phyloP scores from a whole-genome alignment of 2,113 vertebrate genomes.

The Phalacrocorax carbo region DNA sequence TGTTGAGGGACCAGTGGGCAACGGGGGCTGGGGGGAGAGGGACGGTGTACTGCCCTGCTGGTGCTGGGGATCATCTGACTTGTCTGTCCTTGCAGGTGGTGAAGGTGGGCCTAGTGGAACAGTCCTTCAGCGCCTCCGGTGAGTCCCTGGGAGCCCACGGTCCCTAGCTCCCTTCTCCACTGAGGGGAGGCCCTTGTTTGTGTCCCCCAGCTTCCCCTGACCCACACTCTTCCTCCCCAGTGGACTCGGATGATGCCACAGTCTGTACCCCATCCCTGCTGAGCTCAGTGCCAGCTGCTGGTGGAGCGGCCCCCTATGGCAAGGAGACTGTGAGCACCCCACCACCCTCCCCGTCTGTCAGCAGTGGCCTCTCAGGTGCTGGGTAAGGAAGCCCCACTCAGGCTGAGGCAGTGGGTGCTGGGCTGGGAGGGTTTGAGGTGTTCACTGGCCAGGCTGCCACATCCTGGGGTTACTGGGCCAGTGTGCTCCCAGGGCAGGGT shows the following conservation, averaged over 20 bases:
- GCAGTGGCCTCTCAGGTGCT: constrained; percentile 83
- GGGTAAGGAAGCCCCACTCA: constrained; percentile 64
- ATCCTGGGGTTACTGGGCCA: neutral
- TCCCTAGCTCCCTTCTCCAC: neutral
- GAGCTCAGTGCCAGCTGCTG: constrained; percentile 75
- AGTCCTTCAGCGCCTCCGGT: constrained; percentile 85
- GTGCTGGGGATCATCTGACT: neutral
- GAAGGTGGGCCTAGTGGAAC: constrained; percentile 91
- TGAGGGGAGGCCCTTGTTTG: neutral
- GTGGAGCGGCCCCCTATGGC: constrained; percentile 70
- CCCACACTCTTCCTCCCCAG: constrained; percentile 46
- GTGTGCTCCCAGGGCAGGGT: neutral
- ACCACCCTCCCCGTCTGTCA: constrained; percentile 87
- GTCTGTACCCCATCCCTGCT: constrained; percentile 80
- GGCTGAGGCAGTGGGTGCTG: neutral
- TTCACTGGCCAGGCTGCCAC: neutral
- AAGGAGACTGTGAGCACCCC: constrained; percentile 87
- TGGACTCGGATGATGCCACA: constrained; percentile 89
- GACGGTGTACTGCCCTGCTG: neutral
- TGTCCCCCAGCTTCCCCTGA: neutral
- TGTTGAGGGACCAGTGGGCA: neutral
- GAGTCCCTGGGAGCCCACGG: neutral
- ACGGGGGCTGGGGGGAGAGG: neutral
- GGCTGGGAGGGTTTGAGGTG: neutral
- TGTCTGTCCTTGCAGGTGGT: constrained; percentile 66